A percentile compares a stretch with the other conserved stretches of the same genome.
phyloP scores from a whole-genome alignment of 1,140 invertebrate genomes.

The Diachasma alloeum region DNA sequence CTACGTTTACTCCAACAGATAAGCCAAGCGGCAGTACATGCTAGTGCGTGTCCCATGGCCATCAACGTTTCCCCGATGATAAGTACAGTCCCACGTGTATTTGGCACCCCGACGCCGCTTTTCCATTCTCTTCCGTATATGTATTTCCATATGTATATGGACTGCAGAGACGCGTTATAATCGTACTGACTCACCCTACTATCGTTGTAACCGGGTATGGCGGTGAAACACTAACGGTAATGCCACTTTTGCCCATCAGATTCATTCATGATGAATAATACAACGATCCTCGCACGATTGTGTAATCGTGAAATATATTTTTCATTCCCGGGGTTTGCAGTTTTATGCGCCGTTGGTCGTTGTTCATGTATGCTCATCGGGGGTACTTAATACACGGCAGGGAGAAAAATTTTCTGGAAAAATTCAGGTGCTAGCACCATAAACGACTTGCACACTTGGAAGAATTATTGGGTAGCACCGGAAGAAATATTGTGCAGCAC shows the following conservation, averaged over 20 bases:
- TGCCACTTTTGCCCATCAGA: background rate
- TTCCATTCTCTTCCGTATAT: background rate
- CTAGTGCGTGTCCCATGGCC: background rate
- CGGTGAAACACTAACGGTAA: background rate
- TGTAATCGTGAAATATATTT: background rate
- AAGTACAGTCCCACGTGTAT: constrained; percentile 9
- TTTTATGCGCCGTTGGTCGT: too few relatives aligned
- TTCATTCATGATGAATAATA: background rate
- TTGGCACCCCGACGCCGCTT: background rate
- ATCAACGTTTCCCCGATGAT: constrained; percentile 6
- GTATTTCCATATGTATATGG: constrained; percentile 3
- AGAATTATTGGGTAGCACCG: too few relatives aligned
- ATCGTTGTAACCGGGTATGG: background rate
- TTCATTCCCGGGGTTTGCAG: background rate
- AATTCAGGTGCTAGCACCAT: too few relatives aligned
- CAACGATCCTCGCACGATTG: background rate
- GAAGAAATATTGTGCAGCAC: too few relatives aligned
- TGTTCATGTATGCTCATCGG: too few relatives aligned
- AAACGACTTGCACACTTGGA: too few relatives aligned
- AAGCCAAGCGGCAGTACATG: background rate
- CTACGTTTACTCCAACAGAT: background rate
- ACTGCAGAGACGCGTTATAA: background rate
- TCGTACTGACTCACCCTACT: background rate
- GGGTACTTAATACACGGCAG: too few relatives aligned
- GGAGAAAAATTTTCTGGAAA: too few relatives aligned